Evolutionary conservation across 2,888 invertebrate genomes (phyloP).

Genomic region (Yponomeuta plumbellus): DNA sequence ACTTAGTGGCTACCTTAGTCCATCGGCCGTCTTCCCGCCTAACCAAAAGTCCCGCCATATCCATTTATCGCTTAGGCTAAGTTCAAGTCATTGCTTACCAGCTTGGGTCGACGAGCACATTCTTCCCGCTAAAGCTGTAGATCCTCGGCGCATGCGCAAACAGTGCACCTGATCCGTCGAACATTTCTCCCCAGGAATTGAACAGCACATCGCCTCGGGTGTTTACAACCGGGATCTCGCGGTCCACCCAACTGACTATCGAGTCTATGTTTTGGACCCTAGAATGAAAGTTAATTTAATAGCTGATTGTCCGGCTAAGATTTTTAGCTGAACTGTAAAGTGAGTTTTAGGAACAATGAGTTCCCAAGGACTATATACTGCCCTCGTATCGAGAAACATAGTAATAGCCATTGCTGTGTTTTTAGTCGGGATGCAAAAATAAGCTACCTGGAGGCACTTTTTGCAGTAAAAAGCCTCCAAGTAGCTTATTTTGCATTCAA

Average conservation of each 20-base stretch:
- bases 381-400: too few species aligned
- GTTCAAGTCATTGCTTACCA: constrained; percentile 79
- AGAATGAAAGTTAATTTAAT: constrained; percentile 20
- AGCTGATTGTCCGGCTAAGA: not conserved
- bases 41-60: too few species aligned
- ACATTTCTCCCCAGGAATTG: constrained; percentile 95
- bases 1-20: too few species aligned
- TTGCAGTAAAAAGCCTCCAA: too few species aligned
- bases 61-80: too few species aligned
- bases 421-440: too few species aligned
- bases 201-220: constrained; percentile 94
- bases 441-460: too few species aligned
- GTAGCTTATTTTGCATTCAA: too few species aligned
- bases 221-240: constrained; percentile 93
- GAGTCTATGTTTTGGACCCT: constrained; percentile 94
- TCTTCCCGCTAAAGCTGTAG: constrained; percentile 95
- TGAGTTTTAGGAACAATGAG: constrained; percentile 75
- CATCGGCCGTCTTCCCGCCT: too few species aligned
- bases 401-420: too few species aligned
- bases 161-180: constrained; percentile 90
- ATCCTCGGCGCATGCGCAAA: constrained; percentile 92
- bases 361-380: constrained; percentile 91
- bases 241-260: constrained; percentile 91
- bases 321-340: too few species aligned
- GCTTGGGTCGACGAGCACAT: constrained; percentile 89